These are phyloP conservation scores for Cryptotermes secundus DNA, from an alignment of 1,140 invertebrate genomes.

Conservation along the genomic window DNA sequence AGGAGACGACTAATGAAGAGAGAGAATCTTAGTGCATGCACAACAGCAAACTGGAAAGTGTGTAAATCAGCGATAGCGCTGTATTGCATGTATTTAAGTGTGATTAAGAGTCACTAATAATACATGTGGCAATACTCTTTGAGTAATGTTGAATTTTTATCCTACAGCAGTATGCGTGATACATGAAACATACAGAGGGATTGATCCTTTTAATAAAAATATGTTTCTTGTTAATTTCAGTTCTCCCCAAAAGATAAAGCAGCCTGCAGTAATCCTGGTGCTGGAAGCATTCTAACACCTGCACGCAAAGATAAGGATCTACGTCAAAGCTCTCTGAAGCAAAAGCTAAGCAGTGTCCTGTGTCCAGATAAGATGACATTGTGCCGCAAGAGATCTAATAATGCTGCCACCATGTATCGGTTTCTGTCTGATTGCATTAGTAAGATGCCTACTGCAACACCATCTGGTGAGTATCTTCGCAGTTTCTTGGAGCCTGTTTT, in stretches of 20 bases:
- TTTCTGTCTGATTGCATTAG: neutral
- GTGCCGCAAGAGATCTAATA: conserved; percentile 39
- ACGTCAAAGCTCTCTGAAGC: conserved; percentile 37
- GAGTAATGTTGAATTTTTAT: no score
- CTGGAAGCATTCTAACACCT: neutral
- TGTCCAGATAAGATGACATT: conserved; percentile 45
- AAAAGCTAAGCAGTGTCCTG: conserved; percentile 48
- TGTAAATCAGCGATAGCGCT: no score
- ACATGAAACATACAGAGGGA: no score
- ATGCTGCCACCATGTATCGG: conserved; percentile 41
- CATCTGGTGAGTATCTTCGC: neutral
- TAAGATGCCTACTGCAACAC: conserved; percentile 3
- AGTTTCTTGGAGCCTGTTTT: no score
- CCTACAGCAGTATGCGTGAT: no score
- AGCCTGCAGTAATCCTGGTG: neutral
- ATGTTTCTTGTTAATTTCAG: neutral
- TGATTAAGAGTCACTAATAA: no score
- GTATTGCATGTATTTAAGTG: no score
- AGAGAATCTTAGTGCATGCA: no score
- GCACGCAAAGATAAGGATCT: neutral
- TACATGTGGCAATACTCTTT: no score
- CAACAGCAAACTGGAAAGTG: no score
- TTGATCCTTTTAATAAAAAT: no score
- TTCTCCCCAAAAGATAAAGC: conserved; percentile 9
- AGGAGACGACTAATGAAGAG: no score